phyloP scores from a whole-genome alignment of 2,113 vertebrate species.

The Corvus hawaiiensis region DNA sequence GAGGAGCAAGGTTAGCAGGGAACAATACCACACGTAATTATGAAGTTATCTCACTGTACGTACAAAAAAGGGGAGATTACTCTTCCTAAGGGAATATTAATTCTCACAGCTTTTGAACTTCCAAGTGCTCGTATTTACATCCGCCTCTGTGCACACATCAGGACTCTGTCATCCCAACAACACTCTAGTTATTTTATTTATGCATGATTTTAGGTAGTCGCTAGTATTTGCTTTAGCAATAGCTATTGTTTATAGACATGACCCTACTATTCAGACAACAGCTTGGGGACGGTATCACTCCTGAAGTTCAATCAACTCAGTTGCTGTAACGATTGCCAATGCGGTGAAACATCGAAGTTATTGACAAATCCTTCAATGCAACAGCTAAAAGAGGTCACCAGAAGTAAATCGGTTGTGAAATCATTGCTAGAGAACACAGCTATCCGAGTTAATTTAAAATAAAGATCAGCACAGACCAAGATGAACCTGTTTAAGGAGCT shows the following conservation, averaged over 20 bases:
- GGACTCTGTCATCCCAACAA: fast-evolving
- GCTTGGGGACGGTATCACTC: background rate
- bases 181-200: background rate
- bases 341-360: background rate
- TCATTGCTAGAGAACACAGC: background rate
- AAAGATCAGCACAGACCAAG: background rate
- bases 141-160: fast-evolving
- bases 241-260: background rate
- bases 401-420: background rate
- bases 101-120: background rate
- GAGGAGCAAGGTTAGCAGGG: background rate
- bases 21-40: background rate
- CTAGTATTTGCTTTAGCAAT: background rate
- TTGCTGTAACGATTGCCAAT: fast-evolving
- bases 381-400: background rate
- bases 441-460: background rate
- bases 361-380: background rate
- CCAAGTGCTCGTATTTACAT: fast-evolving
- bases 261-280: background rate
- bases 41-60: background rate
- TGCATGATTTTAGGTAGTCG: background rate
- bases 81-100: background rate
- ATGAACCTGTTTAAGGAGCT: background rate
- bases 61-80: background rate
- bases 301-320: background rate